phyloP scores from a whole-genome alignment of 2,888 invertebrate species.

The Agrypnus murinus region DNA sequence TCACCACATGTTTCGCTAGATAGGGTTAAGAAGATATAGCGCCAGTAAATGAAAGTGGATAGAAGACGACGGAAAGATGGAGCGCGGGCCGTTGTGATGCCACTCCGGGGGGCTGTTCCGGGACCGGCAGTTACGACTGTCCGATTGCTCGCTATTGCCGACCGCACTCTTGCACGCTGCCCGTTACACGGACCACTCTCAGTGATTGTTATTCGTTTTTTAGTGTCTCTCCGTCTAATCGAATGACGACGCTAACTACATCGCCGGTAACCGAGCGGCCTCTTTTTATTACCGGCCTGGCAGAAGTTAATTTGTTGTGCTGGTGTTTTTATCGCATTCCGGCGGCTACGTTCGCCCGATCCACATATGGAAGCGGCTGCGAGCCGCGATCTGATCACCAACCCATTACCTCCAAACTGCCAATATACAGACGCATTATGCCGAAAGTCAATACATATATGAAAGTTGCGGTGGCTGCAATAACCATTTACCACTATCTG shows the following conservation, averaged over 20 bases:
- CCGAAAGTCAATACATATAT: constrained; percentile 69
- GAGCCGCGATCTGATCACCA: constrained; percentile 61
- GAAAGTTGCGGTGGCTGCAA: constrained; percentile 64
- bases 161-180: constrained; percentile 57
- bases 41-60: constrained; percentile 67
- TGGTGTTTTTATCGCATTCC: constrained; percentile 67
- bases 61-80: constrained; percentile 62
- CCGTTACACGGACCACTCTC: constrained; percentile 61
- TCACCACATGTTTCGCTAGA: constrained; percentile 60
- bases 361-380: constrained; percentile 60
- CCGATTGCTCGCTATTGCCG: constrained; percentile 74
- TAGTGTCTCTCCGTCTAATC: constrained; percentile 67
- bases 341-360: constrained; percentile 50
- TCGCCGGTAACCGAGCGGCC: constrained; percentile 57
- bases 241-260: constrained; percentile 67
- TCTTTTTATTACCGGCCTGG: constrained; percentile 62
- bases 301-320: constrained; percentile 67
- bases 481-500: constrained; percentile 70
- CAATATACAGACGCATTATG: constrained; percentile 69
- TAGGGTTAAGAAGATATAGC: constrained; percentile 64
- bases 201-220: constrained; percentile 69
- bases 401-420: constrained; percentile 68
- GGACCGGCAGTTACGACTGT: constrained; percentile 78
- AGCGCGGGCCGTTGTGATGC: constrained; percentile 64
- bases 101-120: constrained; percentile 76